Conservation (phyloP, 2,888 invertebrate species). For the Heteromurus nitidus region DNA sequence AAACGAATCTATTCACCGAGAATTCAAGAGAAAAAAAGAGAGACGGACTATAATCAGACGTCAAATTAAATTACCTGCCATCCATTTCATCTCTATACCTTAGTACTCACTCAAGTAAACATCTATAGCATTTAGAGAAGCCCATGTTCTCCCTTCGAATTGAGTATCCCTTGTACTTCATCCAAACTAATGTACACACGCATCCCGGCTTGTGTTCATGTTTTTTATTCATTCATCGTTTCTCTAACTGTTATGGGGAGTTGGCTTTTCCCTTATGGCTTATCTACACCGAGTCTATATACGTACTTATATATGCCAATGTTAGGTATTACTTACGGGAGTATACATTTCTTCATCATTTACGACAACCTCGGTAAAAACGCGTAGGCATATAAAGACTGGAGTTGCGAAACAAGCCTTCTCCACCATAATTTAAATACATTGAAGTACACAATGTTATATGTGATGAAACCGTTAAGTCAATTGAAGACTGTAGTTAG, state of each 20-base stretch:
- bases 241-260: too few relatives aligned
- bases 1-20: conserved; percentile 80
- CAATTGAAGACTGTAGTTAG: neutral
- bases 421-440: too few relatives aligned
- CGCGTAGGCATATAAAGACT: too few relatives aligned
- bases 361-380: too few relatives aligned
- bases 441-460: neutral
- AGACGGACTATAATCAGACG: conserved; percentile 62
- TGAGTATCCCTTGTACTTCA: neutral
- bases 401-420: too few relatives aligned
- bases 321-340: too few relatives aligned
- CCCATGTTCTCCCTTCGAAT: too few relatives aligned
- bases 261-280: too few relatives aligned
- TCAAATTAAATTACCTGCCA: conserved; percentile 66
- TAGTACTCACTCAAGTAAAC: neutral
- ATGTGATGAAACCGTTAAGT: conserved; percentile 4
- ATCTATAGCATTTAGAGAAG: too few relatives aligned
- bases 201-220: conserved; percentile 2
- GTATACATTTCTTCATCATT: too few relatives aligned
- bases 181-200: neutral
- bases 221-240: conserved; percentile 8
- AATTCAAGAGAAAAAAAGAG: conserved; percentile 51
- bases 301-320: too few relatives aligned
- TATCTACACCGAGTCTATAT: too few relatives aligned
- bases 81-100: conserved; percentile 53